These are phyloP conservation scores for Drosophila pegasa DNA, from an alignment of 2,888 invertebrate species.

Conservation along the genomic window DNA sequence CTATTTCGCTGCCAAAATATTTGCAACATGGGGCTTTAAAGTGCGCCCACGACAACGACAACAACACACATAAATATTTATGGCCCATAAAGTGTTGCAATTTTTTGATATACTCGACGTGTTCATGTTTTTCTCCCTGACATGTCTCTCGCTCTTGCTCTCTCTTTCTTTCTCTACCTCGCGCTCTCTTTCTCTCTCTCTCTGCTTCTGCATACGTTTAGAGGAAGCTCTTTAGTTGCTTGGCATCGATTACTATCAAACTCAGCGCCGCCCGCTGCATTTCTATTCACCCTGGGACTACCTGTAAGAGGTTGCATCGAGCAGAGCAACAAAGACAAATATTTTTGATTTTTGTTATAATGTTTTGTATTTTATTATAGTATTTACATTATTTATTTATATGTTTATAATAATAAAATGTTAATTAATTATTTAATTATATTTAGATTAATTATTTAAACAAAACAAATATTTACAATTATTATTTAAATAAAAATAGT, in stretches of 20 bases:
- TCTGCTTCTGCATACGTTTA: neutral
- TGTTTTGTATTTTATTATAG: too few species aligned
- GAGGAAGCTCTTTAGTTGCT: neutral
- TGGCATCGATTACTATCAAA: constrained; percentile 9
- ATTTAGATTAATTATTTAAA: too few species aligned
- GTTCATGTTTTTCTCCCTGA: constrained; percentile 5
- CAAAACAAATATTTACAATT: too few species aligned
- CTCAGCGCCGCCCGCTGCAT: constrained; percentile 1
- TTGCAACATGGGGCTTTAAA: constrained; percentile 52
- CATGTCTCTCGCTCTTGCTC: neutral
- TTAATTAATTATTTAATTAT: too few species aligned
- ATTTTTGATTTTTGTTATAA: too few species aligned
- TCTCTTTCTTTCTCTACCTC: neutral
- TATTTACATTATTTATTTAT: too few species aligned
- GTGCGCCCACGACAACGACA: constrained; percentile 40
- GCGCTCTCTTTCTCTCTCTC: neutral
- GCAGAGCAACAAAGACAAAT: neutral
- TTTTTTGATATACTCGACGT: constrained; percentile 68
- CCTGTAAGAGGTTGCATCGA: too few species aligned
- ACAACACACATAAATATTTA: constrained; percentile 71
- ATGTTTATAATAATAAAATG: too few species aligned
- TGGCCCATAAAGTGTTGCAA: constrained; percentile 74
- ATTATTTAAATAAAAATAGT: too few species aligned
- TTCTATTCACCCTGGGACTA: constrained; percentile 7
- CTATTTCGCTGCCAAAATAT: constrained; percentile 74